Evolutionary conservation across 2,113 vertebrate species (phyloP).

Genomic region (Eubucco bourcierii): DNA sequence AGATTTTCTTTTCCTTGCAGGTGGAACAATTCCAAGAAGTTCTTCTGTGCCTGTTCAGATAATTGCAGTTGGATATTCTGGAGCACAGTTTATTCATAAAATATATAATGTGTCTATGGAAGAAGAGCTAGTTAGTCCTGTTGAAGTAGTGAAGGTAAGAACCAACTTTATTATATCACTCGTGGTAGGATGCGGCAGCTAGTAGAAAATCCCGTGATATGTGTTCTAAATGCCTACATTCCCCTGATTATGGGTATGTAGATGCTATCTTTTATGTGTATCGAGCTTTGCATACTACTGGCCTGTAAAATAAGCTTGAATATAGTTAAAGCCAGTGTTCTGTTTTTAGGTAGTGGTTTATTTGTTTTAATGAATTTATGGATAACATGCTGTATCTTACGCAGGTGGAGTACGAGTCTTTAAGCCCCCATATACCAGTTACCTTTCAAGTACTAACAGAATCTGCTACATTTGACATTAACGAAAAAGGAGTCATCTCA

Average conservation of each 20-base stretch:
- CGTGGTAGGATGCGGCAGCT: background rate
- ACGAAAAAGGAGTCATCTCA: slow-evolving; percentile 56
- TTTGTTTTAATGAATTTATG: background rate
- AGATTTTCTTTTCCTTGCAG: slow-evolving; percentile 49
- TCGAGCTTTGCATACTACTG: background rate
- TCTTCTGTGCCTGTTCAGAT: slow-evolving; percentile 70
- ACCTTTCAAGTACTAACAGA: slow-evolving; percentile 56
- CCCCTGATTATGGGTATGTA: background rate
- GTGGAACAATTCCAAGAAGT: slow-evolving; percentile 63
- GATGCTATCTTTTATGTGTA: background rate
- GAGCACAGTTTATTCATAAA: slow-evolving; percentile 69
- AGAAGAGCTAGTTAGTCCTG: slow-evolving; percentile 68
- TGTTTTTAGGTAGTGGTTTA: background rate
- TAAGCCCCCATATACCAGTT: slow-evolving; percentile 8
- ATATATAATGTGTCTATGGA: slow-evolving; percentile 58
- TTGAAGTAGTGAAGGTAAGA: slow-evolving; percentile 66
- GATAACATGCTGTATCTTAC: background rate
- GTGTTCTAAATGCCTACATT: background rate
- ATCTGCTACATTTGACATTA: slow-evolving; percentile 63
- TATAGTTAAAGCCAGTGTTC: background rate
- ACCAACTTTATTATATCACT: background rate
- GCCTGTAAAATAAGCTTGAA: background rate
- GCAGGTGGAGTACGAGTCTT: slow-evolving; percentile 67
- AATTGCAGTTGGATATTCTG: slow-evolving; percentile 69
- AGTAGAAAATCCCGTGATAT: background rate